These are phyloP conservation scores for Tachina grossa DNA, from an alignment of 2,888 invertebrate genomes.

Conservation along the genomic window DNA sequence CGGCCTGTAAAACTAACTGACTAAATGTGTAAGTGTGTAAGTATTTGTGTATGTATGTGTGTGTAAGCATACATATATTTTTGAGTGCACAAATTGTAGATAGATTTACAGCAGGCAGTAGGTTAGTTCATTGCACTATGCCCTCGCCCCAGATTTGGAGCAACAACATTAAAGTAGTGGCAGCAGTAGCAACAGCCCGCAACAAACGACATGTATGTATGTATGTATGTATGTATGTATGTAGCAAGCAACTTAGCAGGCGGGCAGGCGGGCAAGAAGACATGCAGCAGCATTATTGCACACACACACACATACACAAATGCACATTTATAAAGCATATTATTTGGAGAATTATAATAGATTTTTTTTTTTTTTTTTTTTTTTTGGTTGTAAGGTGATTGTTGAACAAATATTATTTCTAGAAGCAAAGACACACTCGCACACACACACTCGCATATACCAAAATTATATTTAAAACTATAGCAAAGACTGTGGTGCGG, in stretches of 20 bases:
- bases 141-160: slow-evolving; percentile 81
- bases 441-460: background rate
- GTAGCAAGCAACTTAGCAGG: slow-evolving; percentile 35
- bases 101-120: slow-evolving; percentile 68
- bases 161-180: slow-evolving; percentile 64
- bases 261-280: background rate
- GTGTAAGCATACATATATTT: slow-evolving; percentile 54
- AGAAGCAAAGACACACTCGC: slow-evolving; percentile 32
- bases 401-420: slow-evolving; percentile 63
- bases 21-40: slow-evolving; percentile 39
- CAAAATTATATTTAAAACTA: slow-evolving; percentile 28
- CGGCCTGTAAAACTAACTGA: slow-evolving; percentile 21
- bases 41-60: slow-evolving; percentile 16
- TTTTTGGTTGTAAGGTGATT: slow-evolving; percentile 48
- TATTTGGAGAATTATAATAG: slow-evolving; percentile 64
- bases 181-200: slow-evolving; percentile 55
- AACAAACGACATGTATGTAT: slow-evolving; percentile 30
- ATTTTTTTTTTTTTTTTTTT: slow-evolving; percentile 56
- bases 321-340: slow-evolving; percentile 8
- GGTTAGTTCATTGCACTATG: slow-evolving; percentile 82
- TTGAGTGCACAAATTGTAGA: slow-evolving; percentile 51
- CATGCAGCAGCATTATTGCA: slow-evolving; percentile 32
- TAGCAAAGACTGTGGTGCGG: slow-evolving; percentile 46
- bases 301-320: background rate
- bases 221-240: background rate